Evolutionary conservation across 2,888 invertebrate species (phyloP), one percentile per base, ranked within the genome.

Genomic region (Alsophila aescularia): DNA sequence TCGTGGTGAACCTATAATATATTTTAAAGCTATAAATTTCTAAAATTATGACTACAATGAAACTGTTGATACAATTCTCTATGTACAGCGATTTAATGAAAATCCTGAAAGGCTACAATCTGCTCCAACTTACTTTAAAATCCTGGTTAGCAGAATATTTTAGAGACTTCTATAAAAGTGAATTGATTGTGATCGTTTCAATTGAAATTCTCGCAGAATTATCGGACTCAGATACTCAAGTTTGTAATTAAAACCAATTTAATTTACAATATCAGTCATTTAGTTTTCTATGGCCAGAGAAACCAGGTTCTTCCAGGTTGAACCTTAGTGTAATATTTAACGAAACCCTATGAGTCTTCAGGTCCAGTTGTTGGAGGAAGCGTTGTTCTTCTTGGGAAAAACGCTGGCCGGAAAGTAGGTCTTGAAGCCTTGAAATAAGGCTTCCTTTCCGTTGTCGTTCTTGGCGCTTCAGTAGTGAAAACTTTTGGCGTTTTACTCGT

Each of bases 11-110:
- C 75, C 74, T 74, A 75, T 73, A 81, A 68, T 53, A 72, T 74
- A 79, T 75, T 69, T 89, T 91, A 91, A 91, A 91, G 91, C 91
- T 91, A 89, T 87, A 70, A 81, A 79, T 84, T 77, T 85, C 84
- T 81, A 66, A 75, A 66, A 74, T 45, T 85, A 86, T 90, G 89
- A 91, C 90, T 90, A 87, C 71, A 83, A 77, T 77, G 78, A 83
- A 83, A 79, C 70, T 83, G 78, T 70, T 75, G 72, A 75, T 69
- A 77, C 70, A 65, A 63, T 62, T 73, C 69, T 68, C 60, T 60
- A 55, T 56, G 50, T 57, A 58, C 51, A 58, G 16, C 27, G 8
- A 47, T 56, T 77, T 75, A 83, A 79, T 82, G 67, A 35, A 39
- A 47, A 43, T 41, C 32, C 32, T 32, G 37, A 53, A 48, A 48